Conservation (phyloP, 2,113 vertebrate genomes). For the Leptobrachium ailaonicum region DNA sequence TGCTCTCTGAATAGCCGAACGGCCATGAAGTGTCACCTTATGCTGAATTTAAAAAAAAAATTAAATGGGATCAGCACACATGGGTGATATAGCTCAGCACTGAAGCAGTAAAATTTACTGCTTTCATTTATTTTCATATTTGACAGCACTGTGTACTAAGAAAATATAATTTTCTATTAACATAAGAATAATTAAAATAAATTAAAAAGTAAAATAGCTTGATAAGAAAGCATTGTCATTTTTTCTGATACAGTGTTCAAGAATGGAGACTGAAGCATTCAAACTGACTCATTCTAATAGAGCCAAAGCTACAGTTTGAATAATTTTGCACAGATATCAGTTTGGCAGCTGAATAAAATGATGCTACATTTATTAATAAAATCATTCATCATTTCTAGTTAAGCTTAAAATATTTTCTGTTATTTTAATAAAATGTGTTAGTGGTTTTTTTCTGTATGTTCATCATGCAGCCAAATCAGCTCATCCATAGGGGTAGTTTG, state of each 20-base stretch:
- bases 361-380: background rate
- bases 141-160: background rate
- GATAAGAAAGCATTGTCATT: conserved; percentile 47
- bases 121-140: background rate
- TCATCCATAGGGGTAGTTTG: too few species aligned
- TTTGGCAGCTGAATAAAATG: background rate
- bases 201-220: conserved; percentile 53
- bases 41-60: too few species aligned
- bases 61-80: too few species aligned
- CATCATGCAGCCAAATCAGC: background rate
- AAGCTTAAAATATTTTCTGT: background rate
- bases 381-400: conserved; percentile 30
- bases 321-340: conserved; percentile 56
- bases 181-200: conserved; percentile 1
- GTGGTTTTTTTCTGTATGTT: background rate
- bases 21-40: too few species aligned
- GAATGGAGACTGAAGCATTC: conserved; percentile 51
- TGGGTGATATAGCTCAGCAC: too few species aligned
- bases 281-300: conserved; percentile 48
- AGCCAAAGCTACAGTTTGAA: conserved; percentile 53
- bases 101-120: background rate
- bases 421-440: background rate
- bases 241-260: conserved; percentile 55
- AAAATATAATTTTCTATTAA: background rate
- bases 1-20: too few species aligned